Base-by-base conservation (phyloP, 1,140 invertebrate species). In the Lasioglossum baleicum region DNA sequence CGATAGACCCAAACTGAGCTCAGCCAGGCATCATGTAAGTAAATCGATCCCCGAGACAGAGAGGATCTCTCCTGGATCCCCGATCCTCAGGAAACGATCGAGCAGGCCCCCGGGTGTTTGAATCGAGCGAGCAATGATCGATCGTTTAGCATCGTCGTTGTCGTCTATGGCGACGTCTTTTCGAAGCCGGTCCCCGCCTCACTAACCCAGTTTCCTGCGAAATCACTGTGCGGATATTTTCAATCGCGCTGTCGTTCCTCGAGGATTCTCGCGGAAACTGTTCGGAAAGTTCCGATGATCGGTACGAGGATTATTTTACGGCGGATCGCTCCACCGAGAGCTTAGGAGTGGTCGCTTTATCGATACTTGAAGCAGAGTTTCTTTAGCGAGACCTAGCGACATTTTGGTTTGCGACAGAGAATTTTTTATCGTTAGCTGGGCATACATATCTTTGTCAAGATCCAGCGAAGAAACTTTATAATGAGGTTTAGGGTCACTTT, bases 1-100 rank as follows among this genome's bases (percentile, higher is more conserved):
- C 90, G 91, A 93, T 92, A 92, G 85, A 92, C 91, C 92, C 91
- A 92, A 87, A 90, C 83, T 90, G 91, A 92, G 91, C 91, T 92
- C 89, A 90, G 83, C 87, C 80, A 90, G 87, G 88, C 85, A 88
- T 90, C 87, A 89, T 88, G 89, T 91, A 90, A 90, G 90, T 92
- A 91, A 90, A 80, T 80, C 71, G 77, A 66, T 75, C 70, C 15
- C 40, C n/a, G 65, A 26, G n/a, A 20, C 35, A 35, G 22, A 61
- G 15, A 26, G 74, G 40, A 75, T 77, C 20, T 35, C 61, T 22
- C 60, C 61, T 58, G 51, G 70, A 79, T 79, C 76, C 56, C 76
- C 69, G 73, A 73, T 70, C 60, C 61, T 22, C 7, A 10, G n/a
- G 6, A n/a, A n/a, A n/a, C 64, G 64, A 65, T 65, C 64, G 64